Percentiles rank a stretch among this genome's conserved stretches.
phyloP scores from a whole-genome alignment of 2,113 vertebrate species.

The Danio rerio region GRCz12tu NC_133199.1:3015501-3016000 shows the following conservation, averaged over 20 bases:
- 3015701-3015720: neutral
- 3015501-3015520: constrained; percentile 76
- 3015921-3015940: neutral
- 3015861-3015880: neutral
- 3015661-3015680: neutral
- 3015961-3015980: too few relatives aligned
- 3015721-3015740: constrained; percentile 19
- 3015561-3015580: neutral
- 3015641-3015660: neutral
- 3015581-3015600: too few relatives aligned
- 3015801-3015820: neutral
- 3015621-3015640: neutral
- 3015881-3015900: constrained; percentile 15
- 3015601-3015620: neutral
- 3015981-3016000: too few relatives aligned
- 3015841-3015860: constrained; percentile 3
- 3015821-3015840: neutral
- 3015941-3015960: neutral
- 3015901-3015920: neutral
- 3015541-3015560: constrained; percentile 67
- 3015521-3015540: constrained; percentile 65
- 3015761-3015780: constrained; percentile 25
- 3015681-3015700: neutral
- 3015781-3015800: neutral
- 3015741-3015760: neutral